phyloP scores from a whole-genome alignment of 2,888 invertebrate genomes.

The Pegoplata infirma region DNA sequence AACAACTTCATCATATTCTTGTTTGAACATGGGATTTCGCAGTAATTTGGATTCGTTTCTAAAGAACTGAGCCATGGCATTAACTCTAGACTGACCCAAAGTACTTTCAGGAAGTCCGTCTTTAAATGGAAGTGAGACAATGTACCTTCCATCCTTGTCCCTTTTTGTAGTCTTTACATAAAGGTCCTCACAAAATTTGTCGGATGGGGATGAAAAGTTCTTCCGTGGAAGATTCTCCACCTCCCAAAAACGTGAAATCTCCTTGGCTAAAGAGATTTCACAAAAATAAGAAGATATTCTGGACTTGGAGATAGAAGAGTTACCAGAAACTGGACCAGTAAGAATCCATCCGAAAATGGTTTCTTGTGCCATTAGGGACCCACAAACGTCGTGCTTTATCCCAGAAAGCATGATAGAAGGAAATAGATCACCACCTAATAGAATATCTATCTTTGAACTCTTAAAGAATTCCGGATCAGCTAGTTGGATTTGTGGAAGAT shows the following conservation, averaged over 20 bases:
- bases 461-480: too few relatives aligned
- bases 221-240: conserved; percentile 17
- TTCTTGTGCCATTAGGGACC: conserved; percentile 30
- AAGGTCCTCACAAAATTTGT: conserved; percentile 12
- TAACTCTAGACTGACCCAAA: too few relatives aligned
- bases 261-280: too few relatives aligned
- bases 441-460: conserved; percentile 20
- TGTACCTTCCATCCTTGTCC: background rate
- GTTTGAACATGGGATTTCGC: too few relatives aligned
- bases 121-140: too few relatives aligned
- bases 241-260: conserved; percentile 43
- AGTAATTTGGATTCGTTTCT: background rate
- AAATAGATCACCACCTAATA: too few relatives aligned
- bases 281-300: too few relatives aligned
- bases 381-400: conserved; percentile 10
- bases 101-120: too few relatives aligned
- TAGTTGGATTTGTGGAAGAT: background rate
- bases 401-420: too few relatives aligned
- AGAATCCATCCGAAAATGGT: conserved; percentile 41
- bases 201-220: background rate
- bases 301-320: too few relatives aligned
- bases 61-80: too few relatives aligned
- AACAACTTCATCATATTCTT: too few relatives aligned
- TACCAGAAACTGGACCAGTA: background rate
- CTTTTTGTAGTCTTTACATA: conserved; percentile 2